phyloP scores from a whole-genome alignment of 2,888 invertebrate genomes.

The Nesidiocoris tenuis region DNA sequence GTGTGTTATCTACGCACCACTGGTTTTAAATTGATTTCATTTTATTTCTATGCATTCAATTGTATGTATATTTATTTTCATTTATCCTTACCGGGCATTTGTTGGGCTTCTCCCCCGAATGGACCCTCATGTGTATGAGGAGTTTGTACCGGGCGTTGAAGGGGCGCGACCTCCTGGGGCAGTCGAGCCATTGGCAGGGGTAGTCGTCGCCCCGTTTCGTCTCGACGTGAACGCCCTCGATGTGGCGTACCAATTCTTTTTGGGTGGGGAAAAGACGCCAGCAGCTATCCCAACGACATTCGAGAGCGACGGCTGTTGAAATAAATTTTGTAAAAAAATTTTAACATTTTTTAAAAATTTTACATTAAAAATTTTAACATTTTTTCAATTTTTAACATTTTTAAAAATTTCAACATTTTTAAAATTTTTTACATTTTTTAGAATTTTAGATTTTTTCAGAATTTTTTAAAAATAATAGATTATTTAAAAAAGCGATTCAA shows the following conservation, averaged over 20 bases:
- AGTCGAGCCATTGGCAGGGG: slow-evolving; percentile 91
- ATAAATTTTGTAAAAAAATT: too few species aligned
- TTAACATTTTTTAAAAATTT: neutral
- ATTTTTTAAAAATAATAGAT: too few species aligned
- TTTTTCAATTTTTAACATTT: neutral
- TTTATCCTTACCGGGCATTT: slow-evolving; percentile 95
- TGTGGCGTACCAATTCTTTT: slow-evolving; percentile 75
- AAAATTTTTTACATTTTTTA: too few species aligned
- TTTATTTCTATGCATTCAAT: too few species aligned
- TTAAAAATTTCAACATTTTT: too few species aligned
- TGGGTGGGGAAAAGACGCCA: slow-evolving; percentile 77
- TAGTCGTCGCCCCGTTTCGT: slow-evolving; percentile 67
- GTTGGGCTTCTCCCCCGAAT: slow-evolving; percentile 97
- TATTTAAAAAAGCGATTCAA: too few species aligned
- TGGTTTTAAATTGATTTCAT: too few species aligned
- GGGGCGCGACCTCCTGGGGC: slow-evolving; percentile 81
- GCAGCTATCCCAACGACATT: slow-evolving; percentile 86
- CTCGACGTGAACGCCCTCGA: slow-evolving; percentile 85
- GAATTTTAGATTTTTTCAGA: too few species aligned
- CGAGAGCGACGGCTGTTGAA: slow-evolving; percentile 45
- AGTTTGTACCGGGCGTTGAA: slow-evolving; percentile 98
- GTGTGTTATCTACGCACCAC: too few species aligned
- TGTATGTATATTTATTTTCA: too few species aligned
- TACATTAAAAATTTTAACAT: neutral
- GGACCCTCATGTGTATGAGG: slow-evolving; percentile 93